Base-by-base conservation (phyloP, 1,140 invertebrate genomes). In the Gonatopus flavifemur region DNA sequence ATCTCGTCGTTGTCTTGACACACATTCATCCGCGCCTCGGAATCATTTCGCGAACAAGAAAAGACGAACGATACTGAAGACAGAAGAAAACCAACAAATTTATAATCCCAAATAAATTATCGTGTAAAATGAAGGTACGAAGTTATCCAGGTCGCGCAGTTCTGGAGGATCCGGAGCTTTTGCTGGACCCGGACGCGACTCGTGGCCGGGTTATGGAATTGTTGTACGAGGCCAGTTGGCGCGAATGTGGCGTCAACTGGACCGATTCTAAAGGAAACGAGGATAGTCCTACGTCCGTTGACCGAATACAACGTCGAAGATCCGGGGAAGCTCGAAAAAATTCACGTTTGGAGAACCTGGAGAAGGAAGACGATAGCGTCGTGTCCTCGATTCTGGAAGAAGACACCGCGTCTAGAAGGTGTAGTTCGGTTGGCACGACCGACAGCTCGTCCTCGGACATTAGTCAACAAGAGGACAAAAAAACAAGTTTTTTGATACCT, bases 201-300 rank as follows among this genome's bases (percentile, higher is more conserved):
- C 58, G 81, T 73, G 68, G 83, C 73, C 64, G 78, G 25, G 78
- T 80, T 2, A 87, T 89, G 83, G 87, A 87, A 53, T 77, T 86
- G n/a, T 80, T 88, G 22, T 91, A 91, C 70, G 89, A 90, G 59
- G 88, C 88, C 31, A 91, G 89, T 62, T 91, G 90, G 90, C 80
- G 87, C 38, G 87, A 88, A 43, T 76, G 69, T 38, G 70, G 63
- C 33, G 65, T 69, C 20, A 69, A 74, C 44, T 74, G 68, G 72
- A 60, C 63, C 8, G 66, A 50, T 70, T n/a, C 21, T 71, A 25
- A 59, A 72, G 62, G 76, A 54, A 35, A 44, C 75, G 72, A 19
- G 44, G n/a, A 52, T 13, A 15, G 13, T 33, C 6, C 7, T 33
- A 33, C n/a, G 8, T 7, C 10, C 12, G 1, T 32, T 8, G 33